Evolutionary conservation across 2,113 vertebrate genomes (phyloP).

Genomic region (Pachyramphus minor): DNA sequence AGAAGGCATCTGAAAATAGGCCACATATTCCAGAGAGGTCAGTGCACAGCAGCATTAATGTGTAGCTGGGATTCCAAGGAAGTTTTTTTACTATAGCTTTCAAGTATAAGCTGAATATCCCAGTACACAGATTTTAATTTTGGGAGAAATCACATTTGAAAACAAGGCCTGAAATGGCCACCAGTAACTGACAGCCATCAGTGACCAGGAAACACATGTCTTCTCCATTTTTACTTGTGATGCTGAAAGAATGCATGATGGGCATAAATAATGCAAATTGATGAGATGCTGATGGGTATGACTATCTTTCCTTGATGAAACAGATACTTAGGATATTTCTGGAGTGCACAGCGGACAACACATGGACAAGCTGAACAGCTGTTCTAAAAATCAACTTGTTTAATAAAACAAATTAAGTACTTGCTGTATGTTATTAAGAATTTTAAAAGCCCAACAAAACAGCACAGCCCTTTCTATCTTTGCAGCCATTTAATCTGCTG

Average conservation of each 20-base stretch:
- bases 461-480: not conserved
- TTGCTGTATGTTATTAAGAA: not conserved
- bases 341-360: not conserved
- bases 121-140: not conserved
- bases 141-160: not conserved
- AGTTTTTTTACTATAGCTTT: not conserved
- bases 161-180: not conserved
- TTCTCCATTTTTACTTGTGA: not conserved
- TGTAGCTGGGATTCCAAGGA: not conserved
- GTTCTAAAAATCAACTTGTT: not conserved
- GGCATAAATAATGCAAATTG: not conserved
- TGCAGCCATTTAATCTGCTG: not conserved
- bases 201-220: not conserved
- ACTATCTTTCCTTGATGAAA: not conserved
- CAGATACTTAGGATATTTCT: not conserved
- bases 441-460: not conserved
- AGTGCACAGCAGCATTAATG: fast-evolving
- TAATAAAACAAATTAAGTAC: not conserved
- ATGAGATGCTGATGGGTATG: not conserved
- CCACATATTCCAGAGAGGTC: not conserved
- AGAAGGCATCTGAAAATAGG: not conserved
- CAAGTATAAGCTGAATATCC: not conserved
- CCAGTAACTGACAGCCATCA: not conserved
- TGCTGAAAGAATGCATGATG: not conserved
- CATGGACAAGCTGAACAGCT: not conserved